Evolutionary conservation across 2,797 vertebrate species (phyloP), one percentile per base, ranked within the genome.

Genomic region (Sternarchorhynchus goeldii): DNA sequence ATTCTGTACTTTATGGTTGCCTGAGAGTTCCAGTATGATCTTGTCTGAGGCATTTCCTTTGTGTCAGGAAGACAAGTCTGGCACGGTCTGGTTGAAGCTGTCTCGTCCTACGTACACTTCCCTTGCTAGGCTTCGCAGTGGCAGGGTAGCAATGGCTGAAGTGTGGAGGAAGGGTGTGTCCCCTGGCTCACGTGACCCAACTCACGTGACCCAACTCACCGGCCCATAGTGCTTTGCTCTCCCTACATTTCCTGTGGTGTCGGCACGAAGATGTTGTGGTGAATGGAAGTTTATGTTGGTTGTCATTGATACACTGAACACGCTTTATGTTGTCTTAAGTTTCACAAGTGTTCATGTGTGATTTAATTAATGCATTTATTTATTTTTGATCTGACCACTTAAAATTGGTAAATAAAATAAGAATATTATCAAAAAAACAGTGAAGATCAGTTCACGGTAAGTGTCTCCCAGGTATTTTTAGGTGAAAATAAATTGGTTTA

Each of bases 221-320:
- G 25, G 70, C 70, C 76, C 59, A 77, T 77, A 77, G 50, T 56
- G 16, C 32, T 64, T 71, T 71, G 68, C 76, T 71, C 68, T 64
- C 31, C 50, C 45, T 56, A 34, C 32, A 64, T 16, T 78, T 20
- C 53, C 55, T 70, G 31, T 25, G 57, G 55, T 36, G 14, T 7
- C 31, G 17, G 29, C 53, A 56, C 67, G 56, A 12, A 50, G 45
- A 12, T 50, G 45, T 4, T 50, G 8, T 50, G 45, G 41, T 36
- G 6, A 36, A 7, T 36, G 34, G 14, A 14, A 14, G 34, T 36
- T 36, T 36, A 7, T 36, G 34, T 36, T 36, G 34, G 34, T 36
- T 36, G 1, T 4, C 6, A 36, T 36, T 36, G 34, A 36, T 36
- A 36, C 34, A 4, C 34, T 36, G 34, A 36, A 36, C 6, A 36